These are phyloP conservation scores for Aleiodes testaceus DNA, from an alignment of 2,888 invertebrate genomes.

Conservation along the genomic window DNA sequence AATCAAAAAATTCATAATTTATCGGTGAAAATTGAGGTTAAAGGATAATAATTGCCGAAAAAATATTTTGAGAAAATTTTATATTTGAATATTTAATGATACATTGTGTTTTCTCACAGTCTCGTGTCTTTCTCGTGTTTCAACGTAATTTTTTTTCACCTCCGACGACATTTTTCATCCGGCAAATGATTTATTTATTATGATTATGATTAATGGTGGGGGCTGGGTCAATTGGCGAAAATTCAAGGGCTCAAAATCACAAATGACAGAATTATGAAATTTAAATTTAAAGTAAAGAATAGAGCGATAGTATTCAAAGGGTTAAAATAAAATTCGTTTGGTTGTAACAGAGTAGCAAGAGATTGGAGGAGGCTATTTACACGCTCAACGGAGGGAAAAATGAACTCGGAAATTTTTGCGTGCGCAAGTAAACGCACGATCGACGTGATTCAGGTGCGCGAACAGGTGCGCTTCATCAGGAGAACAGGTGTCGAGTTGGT, in stretches of 20 bases:
- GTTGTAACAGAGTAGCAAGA: slow-evolving; percentile 58
- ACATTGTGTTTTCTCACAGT: background rate
- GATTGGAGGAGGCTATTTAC: slow-evolving; percentile 51
- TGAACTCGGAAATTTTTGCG: slow-evolving; percentile 18
- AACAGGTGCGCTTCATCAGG: slow-evolving; percentile 63
- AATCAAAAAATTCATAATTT: background rate
- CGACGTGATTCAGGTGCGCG: slow-evolving; percentile 67
- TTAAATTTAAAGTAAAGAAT: slow-evolving; percentile 3
- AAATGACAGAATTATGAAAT: slow-evolving; percentile 1
- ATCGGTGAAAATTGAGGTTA: no score
- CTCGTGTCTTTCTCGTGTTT: background rate
- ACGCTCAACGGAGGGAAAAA: background rate
- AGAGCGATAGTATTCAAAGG: slow-evolving; percentile 50
- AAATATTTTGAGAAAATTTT: slow-evolving; percentile 15
- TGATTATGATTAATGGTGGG: background rate
- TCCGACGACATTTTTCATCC: no score
- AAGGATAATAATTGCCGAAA: background rate
- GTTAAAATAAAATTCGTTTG: slow-evolving; percentile 62
- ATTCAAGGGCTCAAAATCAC: background rate
- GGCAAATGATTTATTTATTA: background rate
- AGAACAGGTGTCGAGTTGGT: slow-evolving; percentile 55
- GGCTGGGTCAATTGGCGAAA: background rate
- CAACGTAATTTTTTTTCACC: background rate
- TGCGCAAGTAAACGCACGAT: slow-evolving; percentile 63
- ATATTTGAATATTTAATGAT: background rate